Conservation (phyloP, 2,888 invertebrate species). For the Phytoseiulus persimilis region DNA sequence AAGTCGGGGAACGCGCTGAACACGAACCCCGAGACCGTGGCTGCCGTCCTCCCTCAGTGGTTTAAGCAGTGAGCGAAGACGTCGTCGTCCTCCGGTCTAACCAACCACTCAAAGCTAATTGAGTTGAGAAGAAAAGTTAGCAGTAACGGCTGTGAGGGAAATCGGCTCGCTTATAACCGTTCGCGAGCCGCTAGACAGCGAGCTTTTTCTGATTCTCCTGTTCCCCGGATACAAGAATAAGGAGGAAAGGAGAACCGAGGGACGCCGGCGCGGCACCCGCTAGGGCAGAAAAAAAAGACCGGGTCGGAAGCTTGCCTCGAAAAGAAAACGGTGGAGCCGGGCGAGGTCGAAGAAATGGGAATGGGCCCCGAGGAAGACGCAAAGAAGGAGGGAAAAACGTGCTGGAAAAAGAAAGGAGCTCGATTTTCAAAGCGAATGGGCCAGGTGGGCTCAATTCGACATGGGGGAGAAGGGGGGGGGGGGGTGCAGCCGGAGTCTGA, state of each 20-base stretch:
- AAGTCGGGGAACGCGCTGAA: not conserved
- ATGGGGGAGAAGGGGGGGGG: too few relatives aligned
- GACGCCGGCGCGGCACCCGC: not conserved
- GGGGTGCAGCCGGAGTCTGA: not conserved
- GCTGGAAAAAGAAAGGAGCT: not conserved
- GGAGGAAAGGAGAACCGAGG: not conserved
- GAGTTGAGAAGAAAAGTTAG: not conserved
- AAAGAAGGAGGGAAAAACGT: not conserved
- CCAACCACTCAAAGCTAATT: conserved; percentile 5
- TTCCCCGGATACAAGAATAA: not conserved
- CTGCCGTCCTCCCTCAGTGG: not conserved
- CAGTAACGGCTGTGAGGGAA: not conserved
- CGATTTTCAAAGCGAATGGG: not conserved
- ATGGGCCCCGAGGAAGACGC: not conserved
- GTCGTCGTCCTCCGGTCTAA: not conserved
- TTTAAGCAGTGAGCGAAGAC: not conserved
- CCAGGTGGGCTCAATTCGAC: not conserved
- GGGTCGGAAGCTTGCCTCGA: not conserved
- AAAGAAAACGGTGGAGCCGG: not conserved
- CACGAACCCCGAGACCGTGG: not conserved
- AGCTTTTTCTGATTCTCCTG: not conserved
- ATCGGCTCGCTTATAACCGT: not conserved
- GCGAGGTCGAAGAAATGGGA: not conserved
- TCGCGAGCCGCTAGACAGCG: not conserved
- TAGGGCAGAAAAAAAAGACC: not conserved